Evolutionary conservation across 2,113 vertebrate species (phyloP).

Genomic region (Oncorhynchus nerka): DNA sequence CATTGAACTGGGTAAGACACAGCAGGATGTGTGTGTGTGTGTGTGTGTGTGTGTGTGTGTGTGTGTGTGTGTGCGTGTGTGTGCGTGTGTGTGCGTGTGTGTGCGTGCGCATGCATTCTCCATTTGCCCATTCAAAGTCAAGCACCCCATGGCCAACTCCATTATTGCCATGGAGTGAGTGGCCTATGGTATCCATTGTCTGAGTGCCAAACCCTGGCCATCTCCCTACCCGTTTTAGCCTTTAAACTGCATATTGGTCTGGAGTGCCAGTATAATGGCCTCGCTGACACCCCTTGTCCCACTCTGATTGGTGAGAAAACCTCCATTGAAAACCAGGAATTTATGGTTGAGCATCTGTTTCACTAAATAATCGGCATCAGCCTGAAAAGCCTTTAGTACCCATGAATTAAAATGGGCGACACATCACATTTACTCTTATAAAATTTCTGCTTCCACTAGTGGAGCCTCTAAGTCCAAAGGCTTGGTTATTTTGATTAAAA

Average conservation of each 20-base stretch:
- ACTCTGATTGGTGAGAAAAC: conserved; percentile 60
- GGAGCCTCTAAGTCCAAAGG: too few species aligned
- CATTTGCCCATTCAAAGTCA: conserved; percentile 63
- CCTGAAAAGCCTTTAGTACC: conserved; percentile 58
- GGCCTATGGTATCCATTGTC: conserved; percentile 64
- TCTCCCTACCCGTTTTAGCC: conserved; percentile 63
- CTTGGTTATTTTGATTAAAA: too few species aligned
- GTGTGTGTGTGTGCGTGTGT: too few species aligned
- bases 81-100: conserved; percentile 9
- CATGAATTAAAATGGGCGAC: conserved; percentile 54
- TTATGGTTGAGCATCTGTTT: conserved; percentile 78
- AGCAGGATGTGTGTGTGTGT: neutral
- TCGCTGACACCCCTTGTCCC: conserved; percentile 68
- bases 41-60: too few species aligned
- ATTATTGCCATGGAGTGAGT: conserved; percentile 61
- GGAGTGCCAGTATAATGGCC: conserved; percentile 71
- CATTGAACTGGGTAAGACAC: conserved; percentile 88
- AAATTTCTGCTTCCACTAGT: too few species aligned
- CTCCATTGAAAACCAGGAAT: conserved; percentile 69
- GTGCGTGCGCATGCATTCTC: conserved; percentile 56
- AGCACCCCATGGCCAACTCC: conserved; percentile 54
- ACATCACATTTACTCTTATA: conserved; percentile 44
- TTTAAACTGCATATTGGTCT: conserved; percentile 65
- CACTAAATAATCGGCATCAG: conserved; percentile 65
- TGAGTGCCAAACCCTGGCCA: conserved; percentile 64